Percentiles rank a stretch among this genome's conserved stretches.
These are phyloP conservation scores for Luperina testacea DNA, from an alignment of 2,888 invertebrate genomes.

Conservation along the genomic window DNA sequence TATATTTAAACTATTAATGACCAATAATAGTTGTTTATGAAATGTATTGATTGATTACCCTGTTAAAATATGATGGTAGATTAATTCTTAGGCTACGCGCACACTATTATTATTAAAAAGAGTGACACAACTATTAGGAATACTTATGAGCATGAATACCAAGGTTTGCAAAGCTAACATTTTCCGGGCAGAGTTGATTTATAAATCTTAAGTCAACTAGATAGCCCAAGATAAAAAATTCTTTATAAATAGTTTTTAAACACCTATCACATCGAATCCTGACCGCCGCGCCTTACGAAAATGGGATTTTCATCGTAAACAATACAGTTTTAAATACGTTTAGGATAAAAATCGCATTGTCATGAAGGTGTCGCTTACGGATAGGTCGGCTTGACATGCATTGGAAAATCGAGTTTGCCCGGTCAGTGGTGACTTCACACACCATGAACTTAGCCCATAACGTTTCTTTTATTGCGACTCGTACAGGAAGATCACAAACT, in stretches of 20 bases:
- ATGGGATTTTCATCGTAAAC: background rate
- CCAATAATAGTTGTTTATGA: slow-evolving; percentile 33
- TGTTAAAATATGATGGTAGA: slow-evolving; percentile 19
- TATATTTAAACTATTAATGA: slow-evolving; percentile 41
- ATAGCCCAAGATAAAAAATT: background rate
- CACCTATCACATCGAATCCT: no score
- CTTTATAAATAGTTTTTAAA: background rate
- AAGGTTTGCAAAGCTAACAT: background rate
- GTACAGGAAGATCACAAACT: no score
- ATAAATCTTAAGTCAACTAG: background rate
- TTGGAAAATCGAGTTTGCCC: background rate
- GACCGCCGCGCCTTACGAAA: background rate
- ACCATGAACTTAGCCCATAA: background rate
- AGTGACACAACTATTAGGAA: slow-evolving; percentile 8
- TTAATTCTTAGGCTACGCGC: slow-evolving; percentile 27
- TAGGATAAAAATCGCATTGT: background rate
- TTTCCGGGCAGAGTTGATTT: background rate
- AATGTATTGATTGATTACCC: slow-evolving; percentile 30
- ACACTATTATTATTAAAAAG: slow-evolving; percentile 17
- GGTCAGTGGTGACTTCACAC: background rate
- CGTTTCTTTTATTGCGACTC: no score
- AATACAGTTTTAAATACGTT: background rate
- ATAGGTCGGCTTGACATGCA: background rate
- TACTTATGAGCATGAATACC: background rate
- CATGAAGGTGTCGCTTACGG: background rate